These are phyloP conservation scores for Amblyopsis rosae DNA, from an alignment of 2,113 vertebrate species.

Conservation along the genomic window DNA sequence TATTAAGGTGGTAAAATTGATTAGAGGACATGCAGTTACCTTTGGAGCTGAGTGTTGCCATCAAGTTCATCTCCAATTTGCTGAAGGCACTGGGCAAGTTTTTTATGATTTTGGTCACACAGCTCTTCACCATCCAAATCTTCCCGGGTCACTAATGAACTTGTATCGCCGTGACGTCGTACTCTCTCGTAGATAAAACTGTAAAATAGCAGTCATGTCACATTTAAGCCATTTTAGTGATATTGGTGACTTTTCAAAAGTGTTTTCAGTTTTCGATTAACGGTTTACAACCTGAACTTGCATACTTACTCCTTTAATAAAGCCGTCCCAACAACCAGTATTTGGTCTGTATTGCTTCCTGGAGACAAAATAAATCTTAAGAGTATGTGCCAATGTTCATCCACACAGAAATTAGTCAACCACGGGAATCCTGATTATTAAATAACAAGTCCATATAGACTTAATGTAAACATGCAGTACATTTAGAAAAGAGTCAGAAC, in stretches of 20 bases:
- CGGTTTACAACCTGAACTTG: neutral
- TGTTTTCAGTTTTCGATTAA: neutral
- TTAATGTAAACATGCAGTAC: too few species aligned
- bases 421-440: too few species aligned
- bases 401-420: neutral
- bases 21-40: slow-evolving; percentile 54
- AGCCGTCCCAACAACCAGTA: slow-evolving; percentile 64
- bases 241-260: neutral
- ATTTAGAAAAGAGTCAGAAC: too few species aligned
- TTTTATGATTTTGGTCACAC: slow-evolving; percentile 78
- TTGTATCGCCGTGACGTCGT: slow-evolving; percentile 44
- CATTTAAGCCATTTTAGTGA: neutral
- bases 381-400: neutral
- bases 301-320: slow-evolving; percentile 75
- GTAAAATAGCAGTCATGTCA: neutral
- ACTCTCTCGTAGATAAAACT: slow-evolving; percentile 78
- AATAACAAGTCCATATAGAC: too few species aligned
- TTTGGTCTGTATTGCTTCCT: slow-evolving; percentile 61
- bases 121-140: slow-evolving; percentile 68
- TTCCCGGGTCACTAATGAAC: slow-evolving; percentile 45
- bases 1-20: neutral
- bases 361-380: slow-evolving; percentile 21
- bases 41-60: slow-evolving; percentile 82
- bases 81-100: slow-evolving; percentile 82
- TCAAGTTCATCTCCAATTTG: slow-evolving; percentile 90